Percentiles rank a stretch among this genome's conserved stretches.
phyloP scores from a whole-genome alignment of 2,113 vertebrate species.

The Anguilla japonica region DNA sequence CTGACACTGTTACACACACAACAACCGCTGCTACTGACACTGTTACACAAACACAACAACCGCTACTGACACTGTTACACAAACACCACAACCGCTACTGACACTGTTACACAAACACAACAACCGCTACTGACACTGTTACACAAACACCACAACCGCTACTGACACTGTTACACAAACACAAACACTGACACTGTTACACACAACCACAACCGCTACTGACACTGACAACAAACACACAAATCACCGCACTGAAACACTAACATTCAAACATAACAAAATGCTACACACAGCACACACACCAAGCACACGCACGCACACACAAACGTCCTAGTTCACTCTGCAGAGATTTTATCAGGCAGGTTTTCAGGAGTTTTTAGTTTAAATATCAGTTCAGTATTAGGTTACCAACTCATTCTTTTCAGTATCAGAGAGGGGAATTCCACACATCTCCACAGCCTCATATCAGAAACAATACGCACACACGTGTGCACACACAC shows the following conservation, averaged over 20 bases:
- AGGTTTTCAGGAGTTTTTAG: background rate
- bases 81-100: too few species aligned
- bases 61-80: too few species aligned
- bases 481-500: slow-evolving; percentile 22
- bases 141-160: too few species aligned
- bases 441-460: background rate
- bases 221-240: slow-evolving; percentile 6
- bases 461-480: background rate
- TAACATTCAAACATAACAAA: background rate
- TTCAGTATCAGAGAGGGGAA: background rate
- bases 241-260: too few species aligned
- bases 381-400: background rate
- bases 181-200: background rate
- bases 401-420: background rate
- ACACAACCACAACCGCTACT: too few species aligned
- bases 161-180: too few species aligned
- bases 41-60: background rate
- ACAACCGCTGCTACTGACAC: background rate
- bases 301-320: background rate
- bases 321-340: background rate
- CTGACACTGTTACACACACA: too few species aligned
- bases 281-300: background rate
- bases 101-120: too few species aligned
- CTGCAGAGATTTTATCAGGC: background rate
- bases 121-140: too few species aligned